These are phyloP conservation scores for Trimorus sp. DNA, from an alignment of 2,888 invertebrate species.

Conservation along the genomic window DNA sequence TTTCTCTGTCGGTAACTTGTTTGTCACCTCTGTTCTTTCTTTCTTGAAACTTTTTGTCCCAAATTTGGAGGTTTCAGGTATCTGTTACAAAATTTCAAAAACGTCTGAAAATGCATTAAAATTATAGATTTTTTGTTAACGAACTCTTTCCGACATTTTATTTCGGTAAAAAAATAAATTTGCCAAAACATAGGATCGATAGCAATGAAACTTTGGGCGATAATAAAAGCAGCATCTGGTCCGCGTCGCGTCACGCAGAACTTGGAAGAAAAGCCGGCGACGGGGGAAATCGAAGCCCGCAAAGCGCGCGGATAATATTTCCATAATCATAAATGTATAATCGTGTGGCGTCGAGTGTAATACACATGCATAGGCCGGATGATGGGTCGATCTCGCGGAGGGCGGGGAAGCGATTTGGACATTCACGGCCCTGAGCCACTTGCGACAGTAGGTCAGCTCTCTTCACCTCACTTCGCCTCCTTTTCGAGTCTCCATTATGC, in stretches of 20 bases:
- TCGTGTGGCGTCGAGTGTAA: constrained; percentile 34
- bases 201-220: too few relatives aligned
- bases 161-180: too few relatives aligned
- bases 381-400: constrained; percentile 65
- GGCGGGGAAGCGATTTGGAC: constrained; percentile 78
- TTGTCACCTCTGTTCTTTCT: too few relatives aligned
- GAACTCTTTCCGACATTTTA: too few relatives aligned
- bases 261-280: constrained; percentile 7
- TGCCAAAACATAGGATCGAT: too few relatives aligned
- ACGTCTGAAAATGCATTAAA: too few relatives aligned
- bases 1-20: too few relatives aligned
- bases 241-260: too few relatives aligned
- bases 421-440: constrained; percentile 81
- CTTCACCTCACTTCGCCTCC: constrained; percentile 78
- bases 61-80: too few relatives aligned
- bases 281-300: constrained; percentile 12
- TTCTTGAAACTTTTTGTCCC: too few relatives aligned
- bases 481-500: constrained; percentile 79
- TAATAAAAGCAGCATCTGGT: not conserved
- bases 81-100: too few relatives aligned
- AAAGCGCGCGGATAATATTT: constrained; percentile 30
- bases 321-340: constrained; percentile 53
- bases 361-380: constrained; percentile 48
- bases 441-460: constrained; percentile 81
- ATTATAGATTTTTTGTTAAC: too few relatives aligned